phyloP scores from a whole-genome alignment of 64 coral and sea anemone genomes.

The Porites australiensis region DNA sequence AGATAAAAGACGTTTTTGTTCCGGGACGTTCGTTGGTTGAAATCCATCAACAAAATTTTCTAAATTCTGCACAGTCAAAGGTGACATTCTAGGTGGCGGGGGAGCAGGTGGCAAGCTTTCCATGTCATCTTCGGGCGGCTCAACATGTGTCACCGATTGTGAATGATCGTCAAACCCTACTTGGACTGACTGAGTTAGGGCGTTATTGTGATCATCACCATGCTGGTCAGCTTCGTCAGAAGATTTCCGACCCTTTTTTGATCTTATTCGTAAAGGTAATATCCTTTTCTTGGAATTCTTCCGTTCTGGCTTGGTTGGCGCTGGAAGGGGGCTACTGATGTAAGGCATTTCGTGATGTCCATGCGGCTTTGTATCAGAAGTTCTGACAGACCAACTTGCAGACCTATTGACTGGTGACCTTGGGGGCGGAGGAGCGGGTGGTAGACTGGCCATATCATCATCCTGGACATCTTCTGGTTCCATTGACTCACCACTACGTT shows the following conservation, averaged over 20 bases:
- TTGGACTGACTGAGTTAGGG: background rate
- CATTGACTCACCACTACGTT: background rate
- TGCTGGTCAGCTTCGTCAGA: background rate
- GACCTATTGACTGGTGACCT: background rate
- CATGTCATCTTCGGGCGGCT: conserved; percentile 64
- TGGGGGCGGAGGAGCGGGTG: conserved; percentile 82
- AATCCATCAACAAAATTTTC: conserved; percentile 37
- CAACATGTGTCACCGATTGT: too few species aligned
- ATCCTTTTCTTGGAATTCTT: conserved; percentile 42
- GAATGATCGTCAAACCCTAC: background rate
- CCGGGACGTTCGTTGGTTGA: background rate
- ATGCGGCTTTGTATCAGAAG: background rate
- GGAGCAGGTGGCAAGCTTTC: conserved; percentile 78
- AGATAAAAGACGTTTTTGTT: background rate
- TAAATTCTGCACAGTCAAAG: conserved; percentile 13
- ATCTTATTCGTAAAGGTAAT: conserved; percentile 6
- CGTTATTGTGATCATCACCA: background rate
- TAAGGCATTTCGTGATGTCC: background rate
- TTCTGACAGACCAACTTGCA: conserved; percentile 22
- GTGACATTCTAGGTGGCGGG: conserved; percentile 66
- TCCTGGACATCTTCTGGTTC: conserved; percentile 9
- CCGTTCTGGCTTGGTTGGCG: conserved; percentile 45
- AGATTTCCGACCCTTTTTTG: conserved; percentile 6
- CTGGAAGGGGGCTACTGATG: background rate
- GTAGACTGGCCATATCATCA: conserved; percentile 80